A percentile compares a stretch with the other conserved stretches of the same genome.
phyloP scores from a whole-genome alignment of 2,113 vertebrate genomes.

The Fulica atra region DNA sequence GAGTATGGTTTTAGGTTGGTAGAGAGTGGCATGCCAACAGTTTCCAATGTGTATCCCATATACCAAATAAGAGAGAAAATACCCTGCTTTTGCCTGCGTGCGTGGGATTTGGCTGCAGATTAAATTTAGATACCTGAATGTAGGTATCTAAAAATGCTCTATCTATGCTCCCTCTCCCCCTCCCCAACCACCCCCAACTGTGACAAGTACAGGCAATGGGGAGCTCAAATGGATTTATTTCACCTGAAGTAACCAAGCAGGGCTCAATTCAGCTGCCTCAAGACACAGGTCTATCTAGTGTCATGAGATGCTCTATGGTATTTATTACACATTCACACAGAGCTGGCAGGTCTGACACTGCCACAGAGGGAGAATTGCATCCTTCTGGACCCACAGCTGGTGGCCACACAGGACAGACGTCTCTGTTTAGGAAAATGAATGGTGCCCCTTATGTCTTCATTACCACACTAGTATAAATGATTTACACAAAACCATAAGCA shows the following conservation, averaged over 20 bases:
- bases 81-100: not conserved
- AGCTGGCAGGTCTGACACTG: not conserved
- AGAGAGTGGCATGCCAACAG: not conserved
- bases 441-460: not conserved
- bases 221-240: not conserved
- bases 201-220: not conserved
- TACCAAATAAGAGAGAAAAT: not conserved
- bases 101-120: not conserved
- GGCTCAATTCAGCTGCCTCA: not conserved
- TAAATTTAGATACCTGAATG: not conserved
- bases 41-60: not conserved
- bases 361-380: not conserved
- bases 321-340: not conserved
- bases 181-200: not conserved
- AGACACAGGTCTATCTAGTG: not conserved
- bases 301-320: not conserved
- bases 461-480: not conserved
- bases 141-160: not conserved
- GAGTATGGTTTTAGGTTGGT: not conserved
- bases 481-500: not conserved
- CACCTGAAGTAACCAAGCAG: not conserved
- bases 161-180: not conserved
- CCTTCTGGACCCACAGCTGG: conserved; percentile 25
- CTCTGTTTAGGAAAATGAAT: not conserved
- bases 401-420: not conserved